Conservation (phyloP, 2,113 vertebrate species). For the Hypocryptadius cinnamomeus region DNA sequence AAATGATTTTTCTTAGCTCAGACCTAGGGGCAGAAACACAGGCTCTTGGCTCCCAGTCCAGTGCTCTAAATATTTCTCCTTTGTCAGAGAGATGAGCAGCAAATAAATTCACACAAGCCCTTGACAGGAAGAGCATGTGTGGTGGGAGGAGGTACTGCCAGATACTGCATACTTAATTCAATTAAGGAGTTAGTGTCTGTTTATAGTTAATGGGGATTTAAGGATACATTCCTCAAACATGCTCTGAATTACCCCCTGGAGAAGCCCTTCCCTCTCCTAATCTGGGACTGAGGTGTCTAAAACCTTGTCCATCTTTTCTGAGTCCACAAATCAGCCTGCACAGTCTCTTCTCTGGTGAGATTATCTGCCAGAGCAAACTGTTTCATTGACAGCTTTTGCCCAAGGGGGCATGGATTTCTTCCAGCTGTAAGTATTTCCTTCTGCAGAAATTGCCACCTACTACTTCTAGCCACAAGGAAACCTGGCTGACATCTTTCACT, state of each 20-base stretch:
- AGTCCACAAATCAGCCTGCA: neutral
- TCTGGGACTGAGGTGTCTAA: neutral
- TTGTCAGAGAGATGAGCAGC: neutral
- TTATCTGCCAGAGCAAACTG: neutral
- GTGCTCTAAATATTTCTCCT: neutral
- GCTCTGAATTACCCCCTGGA: neutral
- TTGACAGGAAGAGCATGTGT: neutral
- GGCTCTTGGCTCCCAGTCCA: neutral
- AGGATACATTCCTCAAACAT: neutral
- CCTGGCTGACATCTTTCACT: neutral
- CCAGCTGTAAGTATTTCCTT: neutral
- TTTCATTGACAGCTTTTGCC: neutral
- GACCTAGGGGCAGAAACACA: conserved; percentile 25
- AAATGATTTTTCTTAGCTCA: conserved; percentile 27
- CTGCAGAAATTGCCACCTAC: neutral
- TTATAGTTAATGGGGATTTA: neutral
- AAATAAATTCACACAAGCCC: neutral
- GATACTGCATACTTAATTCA: neutral
- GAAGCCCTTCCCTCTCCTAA: neutral
- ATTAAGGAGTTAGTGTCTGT: neutral
- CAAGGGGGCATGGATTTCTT: neutral
- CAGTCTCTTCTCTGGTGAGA: neutral
- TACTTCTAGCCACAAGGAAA: neutral
- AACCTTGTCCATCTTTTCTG: neutral
- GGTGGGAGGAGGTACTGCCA: neutral